Base-by-base conservation (phyloP, 2,113 vertebrate genomes). In the Seriola quinqueradiata region DNA sequence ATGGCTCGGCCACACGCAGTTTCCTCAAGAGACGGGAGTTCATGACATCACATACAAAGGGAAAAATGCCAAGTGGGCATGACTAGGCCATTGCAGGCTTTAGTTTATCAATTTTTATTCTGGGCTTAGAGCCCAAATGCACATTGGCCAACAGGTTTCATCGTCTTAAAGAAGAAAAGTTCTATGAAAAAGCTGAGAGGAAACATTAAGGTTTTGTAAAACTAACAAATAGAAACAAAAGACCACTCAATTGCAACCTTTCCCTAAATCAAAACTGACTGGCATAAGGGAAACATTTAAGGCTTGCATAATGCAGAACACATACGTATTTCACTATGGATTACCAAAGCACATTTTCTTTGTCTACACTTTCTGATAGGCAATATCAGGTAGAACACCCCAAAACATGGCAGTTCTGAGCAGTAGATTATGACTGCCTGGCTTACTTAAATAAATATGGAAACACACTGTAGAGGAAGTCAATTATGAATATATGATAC, bases 11-110 rank as follows among this genome's bases (percentile, higher is more conserved):
- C 91, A 91, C 94, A 90, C 87, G 84, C 93, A 92, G 88, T 82
- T 91, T 93, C 87, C 92, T 92, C 89, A 76, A 91, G 88, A 77
- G 84, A 92, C 74, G 83, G 68, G 90, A 90, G 92, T 93, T 94
- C 89, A 88, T 92, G 93, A 93, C 93, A 93, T 91, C 60, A 86
- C 71, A 81, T 82, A 94, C 92, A 95, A 94, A 89, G 71, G 86
- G 77, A 84, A 89, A 90, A 95, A 95, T 94, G 91, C 92, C 93
- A 95, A 90, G 89, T 87, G 89, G 89, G 85, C 83, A 91, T 84
- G 87, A 89, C 82, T 71, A 61, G 87, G 91, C 81, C 79, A 79
- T 28, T 75, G 69, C 76, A 75, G 75, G 86, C 88, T 81, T 77
- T 70, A 84, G 83, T 86, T 87, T 65, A 78, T 80, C 77, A 81